phyloP scores from a whole-genome alignment of 1,140 invertebrate species.

The Rhagoletis zephyria region DNA sequence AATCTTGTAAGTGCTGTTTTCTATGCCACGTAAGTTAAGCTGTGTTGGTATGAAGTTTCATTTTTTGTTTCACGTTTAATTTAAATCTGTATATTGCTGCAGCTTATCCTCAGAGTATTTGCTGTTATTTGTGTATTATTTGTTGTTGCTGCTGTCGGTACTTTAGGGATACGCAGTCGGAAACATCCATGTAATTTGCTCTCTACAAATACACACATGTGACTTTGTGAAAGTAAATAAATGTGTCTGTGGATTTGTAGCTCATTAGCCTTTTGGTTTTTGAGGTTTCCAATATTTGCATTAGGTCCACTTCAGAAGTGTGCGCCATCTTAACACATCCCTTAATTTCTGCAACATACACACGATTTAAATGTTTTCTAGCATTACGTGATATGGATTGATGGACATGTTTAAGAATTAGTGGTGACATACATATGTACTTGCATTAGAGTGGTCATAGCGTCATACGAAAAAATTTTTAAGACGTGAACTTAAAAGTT shows the following conservation, averaged over 20 bases:
- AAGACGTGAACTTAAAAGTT: too few species aligned
- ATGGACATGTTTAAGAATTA: too few species aligned
- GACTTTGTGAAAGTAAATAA: background rate
- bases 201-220: background rate
- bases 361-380: too few species aligned
- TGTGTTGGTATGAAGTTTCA: background rate
- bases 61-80: conserved; percentile 26
- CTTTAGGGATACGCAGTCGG: background rate
- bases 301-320: too few species aligned
- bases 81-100: background rate
- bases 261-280: conserved; percentile 52
- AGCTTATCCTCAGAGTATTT: background rate
- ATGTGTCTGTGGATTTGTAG: conserved; percentile 30
- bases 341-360: too few species aligned
- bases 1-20: too few species aligned
- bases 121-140: background rate
- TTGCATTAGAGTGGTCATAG: too few species aligned
- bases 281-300: background rate
- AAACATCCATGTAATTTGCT: background rate
- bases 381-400: too few species aligned
- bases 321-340: too few species aligned
- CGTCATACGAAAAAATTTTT: too few species aligned
- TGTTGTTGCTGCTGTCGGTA: conserved; percentile 9
- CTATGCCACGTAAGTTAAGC: too few species aligned
- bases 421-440: too few species aligned